Percentiles rank a stretch among this genome's conserved stretches.
These are phyloP conservation scores for Mixornis gularis DNA, from an alignment of 2,113 vertebrate species.

Conservation along the genomic window DNA sequence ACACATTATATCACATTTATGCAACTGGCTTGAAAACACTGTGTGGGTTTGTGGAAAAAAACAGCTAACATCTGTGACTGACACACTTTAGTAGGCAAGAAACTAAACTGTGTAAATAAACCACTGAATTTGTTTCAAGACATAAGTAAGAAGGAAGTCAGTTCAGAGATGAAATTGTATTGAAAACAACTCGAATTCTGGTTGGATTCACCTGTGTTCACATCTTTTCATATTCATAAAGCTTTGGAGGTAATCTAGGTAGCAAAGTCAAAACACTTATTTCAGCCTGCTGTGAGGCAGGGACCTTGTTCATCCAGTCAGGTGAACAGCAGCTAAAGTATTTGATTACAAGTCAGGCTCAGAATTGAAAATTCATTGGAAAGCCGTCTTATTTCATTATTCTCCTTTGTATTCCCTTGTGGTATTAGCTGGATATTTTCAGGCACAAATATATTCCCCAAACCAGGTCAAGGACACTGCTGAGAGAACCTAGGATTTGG, in stretches of 20 bases:
- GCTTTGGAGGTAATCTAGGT: not conserved
- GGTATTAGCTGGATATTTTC: not conserved
- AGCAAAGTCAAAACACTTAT: not conserved
- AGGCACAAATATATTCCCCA: not conserved
- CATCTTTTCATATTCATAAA: not conserved
- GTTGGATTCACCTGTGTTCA: not conserved
- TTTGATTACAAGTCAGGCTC: not conserved
- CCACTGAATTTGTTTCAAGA: not conserved
- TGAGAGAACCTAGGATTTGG: not conserved
- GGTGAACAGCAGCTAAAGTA: not conserved
- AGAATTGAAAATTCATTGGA: not conserved
- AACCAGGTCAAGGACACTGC: conserved; percentile 8
- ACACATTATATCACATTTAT: not conserved
- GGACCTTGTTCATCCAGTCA: not conserved
- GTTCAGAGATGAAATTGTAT: not conserved
- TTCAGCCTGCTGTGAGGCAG: not conserved
- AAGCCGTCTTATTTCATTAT: not conserved
- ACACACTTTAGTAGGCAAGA: not conserved
- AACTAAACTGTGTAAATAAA: not conserved
- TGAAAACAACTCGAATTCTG: not conserved
- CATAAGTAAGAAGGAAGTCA: not conserved
- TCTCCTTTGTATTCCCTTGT: not conserved
- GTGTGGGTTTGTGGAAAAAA: not conserved
- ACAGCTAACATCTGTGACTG: not conserved
- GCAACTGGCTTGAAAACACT: not conserved